Evolutionary conservation across 2,113 vertebrate species (phyloP).

Genomic region (Vireo altiloquus): DNA sequence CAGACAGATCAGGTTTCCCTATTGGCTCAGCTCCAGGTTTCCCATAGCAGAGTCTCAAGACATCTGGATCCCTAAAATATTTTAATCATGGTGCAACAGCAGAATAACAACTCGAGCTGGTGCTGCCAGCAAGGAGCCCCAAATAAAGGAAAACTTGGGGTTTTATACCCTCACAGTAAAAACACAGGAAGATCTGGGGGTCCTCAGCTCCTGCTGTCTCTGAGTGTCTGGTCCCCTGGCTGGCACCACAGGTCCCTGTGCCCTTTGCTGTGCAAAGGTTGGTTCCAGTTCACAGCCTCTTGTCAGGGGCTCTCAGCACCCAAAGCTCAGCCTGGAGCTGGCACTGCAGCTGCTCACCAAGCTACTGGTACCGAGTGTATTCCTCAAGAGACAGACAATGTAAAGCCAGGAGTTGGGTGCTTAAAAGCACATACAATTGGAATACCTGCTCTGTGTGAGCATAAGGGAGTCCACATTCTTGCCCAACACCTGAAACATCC

Average conservation of each 20-base stretch:
- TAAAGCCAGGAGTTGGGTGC: neutral
- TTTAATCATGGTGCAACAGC: neutral
- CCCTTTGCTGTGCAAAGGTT: neutral
- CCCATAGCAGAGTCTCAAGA: neutral
- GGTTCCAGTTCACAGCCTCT: neutral
- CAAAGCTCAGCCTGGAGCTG: rapidly evolving
- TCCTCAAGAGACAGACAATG: neutral
- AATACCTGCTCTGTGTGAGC: neutral
- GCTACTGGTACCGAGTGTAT: rapidly evolving
- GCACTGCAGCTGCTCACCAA: neutral
- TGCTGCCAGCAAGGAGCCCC: neutral
- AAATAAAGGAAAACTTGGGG: neutral
- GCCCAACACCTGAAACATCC: neutral
- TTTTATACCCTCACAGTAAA: neutral
- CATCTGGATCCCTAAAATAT: neutral
- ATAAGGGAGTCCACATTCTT: neutral
- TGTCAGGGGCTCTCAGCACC: neutral
- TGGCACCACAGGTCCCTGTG: neutral
- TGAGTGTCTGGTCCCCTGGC: neutral
- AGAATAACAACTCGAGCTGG: rapidly evolving
- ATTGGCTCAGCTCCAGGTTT: neutral
- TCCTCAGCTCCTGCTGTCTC: neutral
- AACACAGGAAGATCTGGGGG: neutral
- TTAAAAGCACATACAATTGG: neutral
- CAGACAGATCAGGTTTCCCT: neutral